These are phyloP conservation scores for Cotesia congregata DNA, from an alignment of 2,888 invertebrate genomes.

Conservation along the genomic window DNA sequence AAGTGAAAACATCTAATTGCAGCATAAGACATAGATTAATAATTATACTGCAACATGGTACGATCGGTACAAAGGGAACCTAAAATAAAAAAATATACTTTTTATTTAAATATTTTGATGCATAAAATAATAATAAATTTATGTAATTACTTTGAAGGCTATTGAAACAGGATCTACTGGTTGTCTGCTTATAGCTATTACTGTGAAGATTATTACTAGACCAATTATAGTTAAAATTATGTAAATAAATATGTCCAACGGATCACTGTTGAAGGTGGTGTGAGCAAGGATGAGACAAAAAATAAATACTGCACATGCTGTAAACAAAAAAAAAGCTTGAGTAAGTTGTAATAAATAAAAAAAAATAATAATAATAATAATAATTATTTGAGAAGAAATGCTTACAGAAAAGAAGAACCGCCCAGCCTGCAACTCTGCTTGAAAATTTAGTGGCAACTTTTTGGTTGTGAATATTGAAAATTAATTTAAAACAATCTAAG, in stretches of 20 bases:
- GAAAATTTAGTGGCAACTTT: constrained; percentile 79
- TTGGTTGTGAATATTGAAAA: constrained; percentile 81
- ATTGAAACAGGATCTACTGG: constrained; percentile 76
- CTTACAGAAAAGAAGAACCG: constrained; percentile 74
- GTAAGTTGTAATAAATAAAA: not conserved
- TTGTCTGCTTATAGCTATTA: constrained; percentile 79
- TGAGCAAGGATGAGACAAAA: constrained; percentile 72
- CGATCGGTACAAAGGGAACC: constrained; percentile 88
- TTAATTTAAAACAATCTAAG: constrained; percentile 70
- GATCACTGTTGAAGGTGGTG: constrained; percentile 57
- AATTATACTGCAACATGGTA: constrained; percentile 87
- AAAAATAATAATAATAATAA: too few species aligned
- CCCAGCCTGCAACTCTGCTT: constrained; percentile 77
- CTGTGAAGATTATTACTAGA: constrained; percentile 71
- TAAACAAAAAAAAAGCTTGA: constrained; percentile 30
- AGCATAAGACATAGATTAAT: constrained; percentile 94
- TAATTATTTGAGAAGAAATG: not conserved
- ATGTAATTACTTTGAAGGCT: constrained; percentile 77
- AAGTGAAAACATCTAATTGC: constrained; percentile 86
- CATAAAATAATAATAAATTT: constrained; percentile 31
- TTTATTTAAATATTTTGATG: not conserved
- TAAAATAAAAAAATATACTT: constrained; percentile 61
- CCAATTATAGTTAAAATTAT: constrained; percentile 71
- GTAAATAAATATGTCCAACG: constrained; percentile 65
- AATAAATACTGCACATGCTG: constrained; percentile 74